Evolutionary conservation across 1,140 invertebrate genomes (phyloP).

Genomic region (Solenopsis fugax): DNA sequence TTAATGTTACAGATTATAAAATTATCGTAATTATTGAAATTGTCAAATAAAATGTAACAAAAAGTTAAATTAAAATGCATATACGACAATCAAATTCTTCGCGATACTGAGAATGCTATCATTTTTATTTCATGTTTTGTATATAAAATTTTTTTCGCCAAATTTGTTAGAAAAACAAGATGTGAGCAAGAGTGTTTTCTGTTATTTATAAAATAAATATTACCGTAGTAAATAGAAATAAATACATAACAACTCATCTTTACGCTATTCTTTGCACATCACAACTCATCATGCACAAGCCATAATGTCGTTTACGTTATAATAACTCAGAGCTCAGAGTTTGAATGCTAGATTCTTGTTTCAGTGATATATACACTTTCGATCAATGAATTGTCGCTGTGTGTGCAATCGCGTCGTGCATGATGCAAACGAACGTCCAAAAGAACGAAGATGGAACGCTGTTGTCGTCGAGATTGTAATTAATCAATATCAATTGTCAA

Average conservation of each 20-base stretch:
- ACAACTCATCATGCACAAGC: not conserved
- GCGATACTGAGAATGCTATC: not conserved
- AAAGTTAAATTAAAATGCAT: not conserved
- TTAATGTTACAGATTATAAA: not conserved
- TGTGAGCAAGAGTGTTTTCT: not conserved
- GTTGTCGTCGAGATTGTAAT: slow-evolving; percentile 34
- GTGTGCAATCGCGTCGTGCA: not conserved
- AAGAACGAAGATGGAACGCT: not conserved
- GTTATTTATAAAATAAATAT: slow-evolving; percentile 27
- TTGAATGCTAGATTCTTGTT: slow-evolving; percentile 18
- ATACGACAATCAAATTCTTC: not conserved
- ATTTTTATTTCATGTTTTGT: not conserved
- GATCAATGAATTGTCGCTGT: not conserved
- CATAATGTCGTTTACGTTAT: slow-evolving; percentile 30
- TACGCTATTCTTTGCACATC: slow-evolving; percentile 8
- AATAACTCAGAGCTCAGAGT: slow-evolving; percentile 45
- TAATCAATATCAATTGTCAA: slow-evolving; percentile 58
- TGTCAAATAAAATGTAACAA: not conserved
- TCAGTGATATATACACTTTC: slow-evolving; percentile 6
- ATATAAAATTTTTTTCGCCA: not conserved
- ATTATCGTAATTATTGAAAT: not conserved
- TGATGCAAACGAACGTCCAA: not conserved
- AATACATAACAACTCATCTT: slow-evolving; percentile 6
- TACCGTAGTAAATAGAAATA: not conserved
- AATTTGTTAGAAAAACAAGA: not conserved